Evolutionary conservation across 2,797 vertebrate genomes (phyloP).

Genomic region (Sciaenops ocellatus): DNA sequence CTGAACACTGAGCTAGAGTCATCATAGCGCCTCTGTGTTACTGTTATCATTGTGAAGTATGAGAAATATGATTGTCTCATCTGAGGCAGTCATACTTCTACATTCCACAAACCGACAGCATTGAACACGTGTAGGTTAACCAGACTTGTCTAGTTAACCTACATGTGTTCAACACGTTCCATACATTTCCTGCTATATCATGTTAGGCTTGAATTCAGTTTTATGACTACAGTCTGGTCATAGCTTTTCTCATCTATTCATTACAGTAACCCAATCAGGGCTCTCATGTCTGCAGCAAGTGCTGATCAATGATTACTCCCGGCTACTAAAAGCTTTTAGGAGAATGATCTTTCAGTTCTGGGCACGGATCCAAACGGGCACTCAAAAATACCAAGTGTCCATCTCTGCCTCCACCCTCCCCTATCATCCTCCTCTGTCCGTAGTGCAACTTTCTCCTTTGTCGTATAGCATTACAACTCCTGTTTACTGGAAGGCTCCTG

Average conservation of each 20-base stretch:
- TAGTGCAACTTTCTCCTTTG: conserved; percentile 47
- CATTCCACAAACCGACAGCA: conserved; percentile 23
- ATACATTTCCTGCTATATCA: conserved; percentile 29
- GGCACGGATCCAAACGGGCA: conserved; percentile 74
- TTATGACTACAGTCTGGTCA: conserved; percentile 30
- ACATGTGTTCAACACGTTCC: no score
- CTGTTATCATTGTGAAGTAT: neutral
- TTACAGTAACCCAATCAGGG: conserved; percentile 68
- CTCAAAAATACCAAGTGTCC: conserved; percentile 50
- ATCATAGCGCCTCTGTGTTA: neutral
- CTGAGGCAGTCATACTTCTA: neutral
- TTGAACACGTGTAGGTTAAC: conserved; percentile 11
- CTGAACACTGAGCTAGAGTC: neutral
- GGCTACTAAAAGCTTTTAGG: conserved; percentile 74
- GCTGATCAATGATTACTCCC: conserved; percentile 64
- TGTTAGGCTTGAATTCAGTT: conserved; percentile 38
- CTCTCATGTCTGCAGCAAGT: conserved; percentile 45
- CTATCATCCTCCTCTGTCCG: conserved; percentile 4
- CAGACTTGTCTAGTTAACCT: no score
- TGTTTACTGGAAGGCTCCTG: conserved; percentile 71
- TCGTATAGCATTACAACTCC: conserved; percentile 49
- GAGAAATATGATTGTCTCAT: neutral
- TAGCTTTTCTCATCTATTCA: conserved; percentile 57
- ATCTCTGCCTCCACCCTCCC: conserved; percentile 43
- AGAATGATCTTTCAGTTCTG: conserved; percentile 70